A percentile compares a stretch with the other conserved stretches of the same genome.
Evolutionary conservation across 1,140 invertebrate genomes (phyloP).

Genomic region (Rhynchophorus ferrugineus): DNA sequence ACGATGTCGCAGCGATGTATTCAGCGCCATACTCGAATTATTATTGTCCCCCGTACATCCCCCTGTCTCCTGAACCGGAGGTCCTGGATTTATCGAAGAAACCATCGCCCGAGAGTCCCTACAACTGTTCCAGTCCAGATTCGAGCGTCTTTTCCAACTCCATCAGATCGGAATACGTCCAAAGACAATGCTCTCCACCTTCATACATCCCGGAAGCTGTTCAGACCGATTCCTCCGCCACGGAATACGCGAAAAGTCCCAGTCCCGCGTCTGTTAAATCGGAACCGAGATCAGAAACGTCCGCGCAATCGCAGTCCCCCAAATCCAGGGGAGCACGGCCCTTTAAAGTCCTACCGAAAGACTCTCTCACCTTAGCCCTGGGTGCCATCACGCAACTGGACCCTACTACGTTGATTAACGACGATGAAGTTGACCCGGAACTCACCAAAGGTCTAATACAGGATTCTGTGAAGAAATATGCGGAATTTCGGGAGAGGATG

Average conservation of each 20-base stretch:
- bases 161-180: no score
- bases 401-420: constrained; percentile 20
- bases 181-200: neutral
- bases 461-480: constrained; percentile 53
- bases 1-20: no score
- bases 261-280: neutral
- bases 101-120: neutral
- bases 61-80: neutral
- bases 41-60: neutral
- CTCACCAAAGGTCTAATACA: constrained; percentile 32
- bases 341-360: constrained; percentile 66
- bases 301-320: neutral
- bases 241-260: neutral
- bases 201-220: neutral
- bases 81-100: neutral
- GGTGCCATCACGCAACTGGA: constrained; percentile 41
- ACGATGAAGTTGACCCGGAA: constrained; percentile 2
- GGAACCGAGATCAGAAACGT: constrained; percentile 8
- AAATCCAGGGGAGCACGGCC: constrained; percentile 42
- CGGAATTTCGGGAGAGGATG: constrained; percentile 58
- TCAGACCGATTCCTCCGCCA: neutral
- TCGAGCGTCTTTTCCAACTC: neutral
- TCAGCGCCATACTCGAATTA: neutral
- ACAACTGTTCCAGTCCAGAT: neutral
- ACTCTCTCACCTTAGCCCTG: constrained; percentile 52